Evolutionary conservation across 2,797 vertebrate genomes (phyloP).

Genomic region (Zonotrichia albicollis): DNA sequence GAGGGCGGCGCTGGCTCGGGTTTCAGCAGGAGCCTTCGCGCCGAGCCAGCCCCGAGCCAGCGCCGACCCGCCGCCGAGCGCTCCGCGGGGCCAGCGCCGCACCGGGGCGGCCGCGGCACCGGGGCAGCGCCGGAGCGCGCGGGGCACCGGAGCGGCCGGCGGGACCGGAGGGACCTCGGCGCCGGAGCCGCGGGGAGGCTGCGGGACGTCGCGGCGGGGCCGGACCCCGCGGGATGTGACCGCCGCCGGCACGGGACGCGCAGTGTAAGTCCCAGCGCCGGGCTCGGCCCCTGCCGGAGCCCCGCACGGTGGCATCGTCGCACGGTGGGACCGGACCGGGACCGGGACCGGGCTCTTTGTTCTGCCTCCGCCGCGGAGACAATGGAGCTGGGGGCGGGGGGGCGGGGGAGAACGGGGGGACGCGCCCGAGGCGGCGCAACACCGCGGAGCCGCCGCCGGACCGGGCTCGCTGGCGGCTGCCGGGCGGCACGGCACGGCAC

Average conservation of each 20-base stretch:
- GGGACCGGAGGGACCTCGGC: not conserved
- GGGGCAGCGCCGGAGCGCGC: not conserved
- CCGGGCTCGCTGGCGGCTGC: not conserved
- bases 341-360: slow-evolving; percentile 56
- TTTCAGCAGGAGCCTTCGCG: slow-evolving; percentile 14
- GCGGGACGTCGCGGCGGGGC: not conserved
- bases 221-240: slow-evolving; percentile 19
- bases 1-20: slow-evolving; percentile 55
- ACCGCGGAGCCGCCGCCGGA: not conserved
- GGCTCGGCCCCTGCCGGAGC: not conserved
- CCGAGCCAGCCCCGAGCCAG: not conserved
- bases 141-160: not conserved
- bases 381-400: slow-evolving; percentile 43
- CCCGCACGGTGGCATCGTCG: not conserved
- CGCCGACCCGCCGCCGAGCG: slow-evolving; percentile 24
- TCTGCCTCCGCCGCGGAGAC: slow-evolving; percentile 58
- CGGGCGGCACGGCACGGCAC: not conserved
- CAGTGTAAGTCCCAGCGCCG: not conserved
- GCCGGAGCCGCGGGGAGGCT: not conserved
- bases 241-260: not conserved
- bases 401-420: not conserved
- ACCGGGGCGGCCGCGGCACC: not conserved
- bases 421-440: slow-evolving; percentile 18
- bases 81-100: slow-evolving; percentile 13
- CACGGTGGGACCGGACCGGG: not conserved